Evolutionary conservation across 2,888 invertebrate species (phyloP), one percentile per base, ranked within the genome.

Genomic region (Empis livida): DNA sequence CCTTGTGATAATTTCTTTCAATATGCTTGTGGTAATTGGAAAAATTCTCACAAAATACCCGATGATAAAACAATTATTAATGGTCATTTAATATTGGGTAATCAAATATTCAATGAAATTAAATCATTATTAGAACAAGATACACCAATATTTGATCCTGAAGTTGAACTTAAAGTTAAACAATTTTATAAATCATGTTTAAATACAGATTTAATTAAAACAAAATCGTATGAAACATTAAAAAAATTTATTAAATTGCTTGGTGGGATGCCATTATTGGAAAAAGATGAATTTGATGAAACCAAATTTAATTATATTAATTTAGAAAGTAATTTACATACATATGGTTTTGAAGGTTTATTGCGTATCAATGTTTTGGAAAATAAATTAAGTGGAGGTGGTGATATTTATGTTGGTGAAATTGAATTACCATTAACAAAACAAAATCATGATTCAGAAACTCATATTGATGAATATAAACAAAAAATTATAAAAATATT

Each of bases 1-100:
- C 43, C 43, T 14, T 43, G 43, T 43, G 43, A 43, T 32, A 43
- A 43, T 43, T 43, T 43, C 17, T 32, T 32, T 32, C 15, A 43
- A 43, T 43, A 16, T 43, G 43, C 43, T 8, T 43, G 43, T 32
- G 43, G 43, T 3, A 43, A 43, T 32, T 43, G 41, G 41, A 27
- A 41, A 41, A 41, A 41, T 14, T 14, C 1, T n/a, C 13, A 41
- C 27, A 16, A 27, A 14, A 11, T 27, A 14, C 14, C 23, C 9
- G 9, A 27, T 9, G 41, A 20, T 14, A n/a, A 23, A 41, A 13
- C 10, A 27, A 14, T 23, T 23, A 20, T 20, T n/a, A 41, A 11
- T 41, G 41, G 41, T 14, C 23, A 23, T n/a, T 27, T 20, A 23
- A 41, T 11, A 41, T 41, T 41, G 13, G 14, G 10, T 41, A 13